Evolutionary conservation across 2,888 invertebrate species (phyloP).

Genomic region (Stomorhina lunata): DNA sequence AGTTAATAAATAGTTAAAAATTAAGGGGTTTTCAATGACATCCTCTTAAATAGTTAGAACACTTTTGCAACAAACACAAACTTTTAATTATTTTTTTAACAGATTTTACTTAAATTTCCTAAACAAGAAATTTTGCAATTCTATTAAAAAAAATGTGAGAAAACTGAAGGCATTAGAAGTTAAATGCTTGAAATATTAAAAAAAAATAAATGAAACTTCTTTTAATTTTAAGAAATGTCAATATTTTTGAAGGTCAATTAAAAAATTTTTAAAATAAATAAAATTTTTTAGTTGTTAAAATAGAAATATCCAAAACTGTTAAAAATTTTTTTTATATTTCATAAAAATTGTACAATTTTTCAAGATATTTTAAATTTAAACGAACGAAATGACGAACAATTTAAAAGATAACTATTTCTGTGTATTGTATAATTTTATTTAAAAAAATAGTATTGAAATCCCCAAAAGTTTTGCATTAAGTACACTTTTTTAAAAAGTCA

Average conservation of each 20-base stretch:
- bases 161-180: background rate
- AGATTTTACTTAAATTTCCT: background rate
- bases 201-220: conserved; percentile 17
- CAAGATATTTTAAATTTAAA: background rate
- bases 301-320: background rate
- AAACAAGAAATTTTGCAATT: background rate
- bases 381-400: too few relatives aligned
- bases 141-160: background rate
- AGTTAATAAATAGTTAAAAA: too few relatives aligned
- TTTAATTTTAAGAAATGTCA: conserved; percentile 57
- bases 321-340: conserved; percentile 3
- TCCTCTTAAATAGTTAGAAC: too few relatives aligned
- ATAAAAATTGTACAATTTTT: conserved; percentile 8
- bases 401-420: too few relatives aligned
- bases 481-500: conserved; percentile 27
- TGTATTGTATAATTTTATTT: background rate
- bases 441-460: background rate
- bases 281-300: background rate
- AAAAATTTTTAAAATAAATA: background rate
- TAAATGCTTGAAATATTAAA: background rate
- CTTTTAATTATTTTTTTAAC: background rate
- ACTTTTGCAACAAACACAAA: too few relatives aligned
- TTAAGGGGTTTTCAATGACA: too few relatives aligned
- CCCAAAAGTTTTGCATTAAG: background rate
- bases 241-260: conserved; percentile 18